Percentiles rank a stretch among this genome's conserved stretches.
These are phyloP conservation scores for Serilophus lunatus DNA, from an alignment of 2,113 vertebrate genomes.

Conservation along the genomic window DNA sequence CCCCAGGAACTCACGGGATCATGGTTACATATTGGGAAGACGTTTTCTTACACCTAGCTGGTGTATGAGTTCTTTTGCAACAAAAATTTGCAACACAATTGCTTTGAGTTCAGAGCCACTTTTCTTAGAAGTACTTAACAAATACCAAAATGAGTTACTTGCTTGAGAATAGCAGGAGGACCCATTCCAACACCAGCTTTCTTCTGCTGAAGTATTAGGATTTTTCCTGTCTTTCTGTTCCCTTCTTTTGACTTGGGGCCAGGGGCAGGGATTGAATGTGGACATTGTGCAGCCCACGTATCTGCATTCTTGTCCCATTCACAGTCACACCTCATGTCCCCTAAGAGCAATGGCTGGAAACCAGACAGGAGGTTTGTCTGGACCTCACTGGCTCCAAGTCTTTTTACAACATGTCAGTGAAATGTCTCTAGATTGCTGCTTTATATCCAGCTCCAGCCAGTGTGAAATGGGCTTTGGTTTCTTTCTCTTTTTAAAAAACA, in stretches of 20 bases:
- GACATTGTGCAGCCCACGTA: constrained; percentile 33
- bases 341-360: constrained; percentile 29
- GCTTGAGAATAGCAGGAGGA: not conserved
- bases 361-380: not conserved
- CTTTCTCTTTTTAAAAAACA: not conserved
- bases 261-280: not conserved
- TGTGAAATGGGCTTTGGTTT: not conserved
- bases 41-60: not conserved
- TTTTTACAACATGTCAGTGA: constrained; percentile 23
- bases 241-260: not conserved
- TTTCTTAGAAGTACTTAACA: not conserved
- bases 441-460: constrained; percentile 6
- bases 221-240: not conserved
- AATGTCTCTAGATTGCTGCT: not conserved
- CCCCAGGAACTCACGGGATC: not conserved
- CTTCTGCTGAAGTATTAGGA: not conserved
- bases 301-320: constrained; percentile 33
- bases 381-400: not conserved
- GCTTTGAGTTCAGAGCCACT: not conserved
- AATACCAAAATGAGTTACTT: not conserved
- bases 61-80: not conserved
- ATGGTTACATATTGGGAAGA: not conserved
- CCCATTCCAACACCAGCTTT: not conserved
- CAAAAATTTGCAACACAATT: not conserved
- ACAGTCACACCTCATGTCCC: constrained; percentile 24